These are phyloP conservation scores for Dreissena rostriformis DNA, from an alignment of 1,140 invertebrate species.

Conservation along the genomic window DNA sequence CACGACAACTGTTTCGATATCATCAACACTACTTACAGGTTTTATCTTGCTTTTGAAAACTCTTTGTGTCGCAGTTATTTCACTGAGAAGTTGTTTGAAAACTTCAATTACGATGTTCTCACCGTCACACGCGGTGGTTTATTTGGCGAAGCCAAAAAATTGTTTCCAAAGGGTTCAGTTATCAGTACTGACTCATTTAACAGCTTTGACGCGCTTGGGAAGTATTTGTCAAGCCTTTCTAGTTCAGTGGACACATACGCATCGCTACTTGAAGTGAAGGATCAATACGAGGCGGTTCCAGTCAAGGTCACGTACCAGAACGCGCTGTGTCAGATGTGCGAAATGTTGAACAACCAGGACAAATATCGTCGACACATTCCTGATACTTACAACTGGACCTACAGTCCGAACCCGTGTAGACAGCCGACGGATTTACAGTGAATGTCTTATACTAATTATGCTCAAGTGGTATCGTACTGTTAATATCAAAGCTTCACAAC, in stretches of 20 bases:
- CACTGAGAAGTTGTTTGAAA: slow-evolving; percentile 48
- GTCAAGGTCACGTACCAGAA: too few relatives aligned
- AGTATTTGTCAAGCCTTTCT: slow-evolving; percentile 30
- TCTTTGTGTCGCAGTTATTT: too few relatives aligned
- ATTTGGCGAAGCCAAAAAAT: neutral
- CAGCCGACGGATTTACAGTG: too few relatives aligned
- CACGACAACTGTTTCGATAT: slow-evolving; percentile 43
- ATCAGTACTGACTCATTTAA: slow-evolving; percentile 33
- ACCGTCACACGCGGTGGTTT: slow-evolving; percentile 18
- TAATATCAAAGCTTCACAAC: too few relatives aligned
- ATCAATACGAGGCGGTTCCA: too few relatives aligned
- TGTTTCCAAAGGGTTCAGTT: slow-evolving; percentile 36
- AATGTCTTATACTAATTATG: too few relatives aligned
- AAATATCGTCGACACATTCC: too few relatives aligned
- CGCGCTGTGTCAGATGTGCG: too few relatives aligned
- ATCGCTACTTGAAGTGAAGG: slow-evolving; percentile 1
- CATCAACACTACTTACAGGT: slow-evolving; percentile 26
- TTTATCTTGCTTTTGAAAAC: slow-evolving; percentile 47
- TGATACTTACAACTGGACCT: too few relatives aligned
- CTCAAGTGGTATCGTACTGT: too few relatives aligned
- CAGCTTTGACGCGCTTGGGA: slow-evolving; percentile 24
- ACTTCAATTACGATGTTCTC: slow-evolving; percentile 35
- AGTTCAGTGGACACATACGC: slow-evolving; percentile 10
- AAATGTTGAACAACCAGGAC: too few relatives aligned
- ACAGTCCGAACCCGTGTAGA: too few relatives aligned